A percentile compares a stretch with the other conserved stretches of the same genome.
These are phyloP conservation scores for Apteryx owenii DNA, from an alignment of 2,113 vertebrate species.

Conservation along the genomic window DNA sequence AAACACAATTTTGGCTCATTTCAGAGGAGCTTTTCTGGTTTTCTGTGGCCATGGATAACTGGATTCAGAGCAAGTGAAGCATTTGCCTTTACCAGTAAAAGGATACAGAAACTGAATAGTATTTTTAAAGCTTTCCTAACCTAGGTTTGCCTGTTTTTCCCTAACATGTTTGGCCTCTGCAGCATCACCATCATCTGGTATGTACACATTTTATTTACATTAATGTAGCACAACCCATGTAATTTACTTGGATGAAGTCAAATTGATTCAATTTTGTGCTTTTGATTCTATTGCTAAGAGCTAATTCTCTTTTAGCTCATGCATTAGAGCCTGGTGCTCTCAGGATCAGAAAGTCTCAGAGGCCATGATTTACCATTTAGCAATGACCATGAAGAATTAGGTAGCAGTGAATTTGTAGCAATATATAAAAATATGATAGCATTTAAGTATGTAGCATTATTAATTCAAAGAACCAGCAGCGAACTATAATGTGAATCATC, in stretches of 20 bases:
- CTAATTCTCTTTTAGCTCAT: constrained; percentile 1
- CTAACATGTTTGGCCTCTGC: neutral
- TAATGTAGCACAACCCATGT: neutral
- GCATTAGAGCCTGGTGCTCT: neutral
- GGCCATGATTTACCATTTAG: neutral
- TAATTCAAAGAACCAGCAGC: neutral
- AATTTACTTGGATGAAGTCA: neutral
- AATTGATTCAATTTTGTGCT: neutral
- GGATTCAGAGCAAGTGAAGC: neutral
- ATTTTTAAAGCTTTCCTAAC: neutral
- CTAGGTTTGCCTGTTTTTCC: neutral
- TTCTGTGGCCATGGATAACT: constrained; percentile 29
- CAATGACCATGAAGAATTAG: neutral
- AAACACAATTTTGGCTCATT: constrained; percentile 54
- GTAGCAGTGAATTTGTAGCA: neutral
- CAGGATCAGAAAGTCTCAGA: neutral
- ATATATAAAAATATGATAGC: neutral
- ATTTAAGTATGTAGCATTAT: neutral
- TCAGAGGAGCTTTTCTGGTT: constrained; percentile 20
- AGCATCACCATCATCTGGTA: neutral
- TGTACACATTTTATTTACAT: constrained; percentile 8
- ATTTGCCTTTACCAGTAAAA: constrained; percentile 24
- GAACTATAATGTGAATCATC: neutral
- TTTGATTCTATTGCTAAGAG: neutral
- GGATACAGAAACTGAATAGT: neutral